Evolutionary conservation across 2,113 vertebrate species (phyloP), one percentile per base, ranked within the genome.

Genomic region (Grammomys surdaster): DNA sequence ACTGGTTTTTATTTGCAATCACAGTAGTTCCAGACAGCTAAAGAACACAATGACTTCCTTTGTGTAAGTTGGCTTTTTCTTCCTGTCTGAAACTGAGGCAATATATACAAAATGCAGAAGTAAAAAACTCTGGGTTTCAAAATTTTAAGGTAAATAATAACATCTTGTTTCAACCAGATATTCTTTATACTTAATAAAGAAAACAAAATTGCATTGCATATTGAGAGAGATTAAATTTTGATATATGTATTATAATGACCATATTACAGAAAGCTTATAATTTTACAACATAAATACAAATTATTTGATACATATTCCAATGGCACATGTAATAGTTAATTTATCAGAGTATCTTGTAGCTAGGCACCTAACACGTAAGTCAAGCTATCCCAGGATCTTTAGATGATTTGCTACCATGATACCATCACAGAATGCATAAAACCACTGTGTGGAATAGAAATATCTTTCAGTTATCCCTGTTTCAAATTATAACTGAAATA

Each of bases 121-220:
- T 10, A 58, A 28, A 10, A 12, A 24, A n/a, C 19, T 85, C 19
- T 33, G 54, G 54, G 14, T 60, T 81, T 54, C 20, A 86, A 16
- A 78, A 5, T 75, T 81, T 85, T 51, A 40, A 94, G 33, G 51
- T n/a, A 93, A 95, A 78, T 85, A 24, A n/a, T 1, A 48, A 51
- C 7, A 20, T 90, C 40, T 48, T 4, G 11, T 26, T 84, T 65
- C 56, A 85, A 3, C 31, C 6, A 33, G 86, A 95, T 89, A 82
- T 73, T 48, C 22, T 0, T 33, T 58, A 69, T 8, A 43, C 28
- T 84, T 22, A 43, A n/a, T 88, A 3, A 46, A 82, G 40, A 70
- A 81, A 73, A 82, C 24, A n/a, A 36, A 76, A 56, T 33, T 46
- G 77, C 36, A 86, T 75, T 77, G 77, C 51, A 48, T 72, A 17